These are phyloP conservation scores for Tinea semifulvella DNA, from an alignment of 2,888 invertebrate species.

Conservation along the genomic window DNA sequence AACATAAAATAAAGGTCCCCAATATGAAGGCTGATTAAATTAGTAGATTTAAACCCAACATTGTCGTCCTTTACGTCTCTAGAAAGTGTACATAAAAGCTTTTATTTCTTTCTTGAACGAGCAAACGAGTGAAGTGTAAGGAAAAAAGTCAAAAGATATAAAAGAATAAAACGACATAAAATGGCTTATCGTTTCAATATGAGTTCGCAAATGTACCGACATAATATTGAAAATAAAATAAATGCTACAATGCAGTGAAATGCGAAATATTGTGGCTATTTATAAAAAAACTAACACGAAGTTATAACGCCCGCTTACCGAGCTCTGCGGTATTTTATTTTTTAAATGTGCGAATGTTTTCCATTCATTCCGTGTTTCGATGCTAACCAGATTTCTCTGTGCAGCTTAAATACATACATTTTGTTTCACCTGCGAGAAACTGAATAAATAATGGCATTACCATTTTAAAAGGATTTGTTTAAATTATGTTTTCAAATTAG, in stretches of 20 bases:
- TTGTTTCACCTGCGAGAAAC: background rate
- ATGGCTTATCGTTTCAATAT: constrained; percentile 14
- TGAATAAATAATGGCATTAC: too few species aligned
- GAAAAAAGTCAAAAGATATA: constrained; percentile 8
- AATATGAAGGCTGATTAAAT: constrained; percentile 6
- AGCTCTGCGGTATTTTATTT: constrained; percentile 5
- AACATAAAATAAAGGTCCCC: constrained; percentile 2
- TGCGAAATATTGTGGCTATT: constrained; percentile 8
- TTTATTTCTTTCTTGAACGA: constrained; percentile 10
- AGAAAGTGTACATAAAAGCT: constrained; percentile 9
- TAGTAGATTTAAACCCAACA: constrained; percentile 1
- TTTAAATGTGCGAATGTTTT: constrained; percentile 2
- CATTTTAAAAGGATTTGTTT: too few species aligned
- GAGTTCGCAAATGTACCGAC: constrained; percentile 12
- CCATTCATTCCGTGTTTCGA: constrained; percentile 3
- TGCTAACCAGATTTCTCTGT: constrained; percentile 6
- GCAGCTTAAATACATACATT: background rate
- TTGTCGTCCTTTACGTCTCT: background rate
- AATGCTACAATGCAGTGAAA: constrained; percentile 4
- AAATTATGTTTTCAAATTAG: too few species aligned
- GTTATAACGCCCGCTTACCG: constrained; percentile 7
- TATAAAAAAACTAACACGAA: constrained; percentile 7
- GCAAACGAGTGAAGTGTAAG: constrained; percentile 8
- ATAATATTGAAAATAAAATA: constrained; percentile 12
- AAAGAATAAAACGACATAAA: constrained; percentile 9